Evolutionary conservation across 64 coral and sea anemone species (phyloP).

Genomic region (Trachythela sp.): DNA sequence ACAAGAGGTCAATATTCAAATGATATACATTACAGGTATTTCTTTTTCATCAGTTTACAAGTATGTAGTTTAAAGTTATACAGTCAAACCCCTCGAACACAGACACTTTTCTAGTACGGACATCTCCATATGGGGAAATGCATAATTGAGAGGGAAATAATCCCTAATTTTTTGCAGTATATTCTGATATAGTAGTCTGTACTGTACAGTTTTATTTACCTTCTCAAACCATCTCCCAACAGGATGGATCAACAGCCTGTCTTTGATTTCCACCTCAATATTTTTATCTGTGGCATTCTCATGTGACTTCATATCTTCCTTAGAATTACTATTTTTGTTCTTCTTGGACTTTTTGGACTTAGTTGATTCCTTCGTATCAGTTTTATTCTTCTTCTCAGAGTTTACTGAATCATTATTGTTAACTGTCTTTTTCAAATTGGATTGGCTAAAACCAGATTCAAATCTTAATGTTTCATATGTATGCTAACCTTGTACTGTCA

Average conservation of each 20-base stretch:
- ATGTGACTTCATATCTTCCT: background rate
- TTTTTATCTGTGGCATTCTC: background rate
- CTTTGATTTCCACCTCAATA: background rate
- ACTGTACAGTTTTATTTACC: conserved; percentile 29
- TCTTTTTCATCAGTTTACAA: too few species aligned
- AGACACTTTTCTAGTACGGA: background rate
- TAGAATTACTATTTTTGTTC: background rate
- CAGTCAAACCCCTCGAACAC: too few species aligned
- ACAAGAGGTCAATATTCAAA: background rate
- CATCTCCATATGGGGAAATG: too few species aligned
- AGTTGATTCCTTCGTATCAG: background rate
- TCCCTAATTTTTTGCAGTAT: background rate
- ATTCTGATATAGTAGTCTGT: background rate
- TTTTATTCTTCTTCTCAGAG: background rate
- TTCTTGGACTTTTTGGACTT: background rate
- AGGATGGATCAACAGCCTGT: conserved; percentile 57
- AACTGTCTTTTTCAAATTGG: background rate
- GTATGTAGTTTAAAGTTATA: too few species aligned
- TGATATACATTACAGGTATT: too few species aligned
- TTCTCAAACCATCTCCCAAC: conserved; percentile 81
- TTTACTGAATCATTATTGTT: background rate
- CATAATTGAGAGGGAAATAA: too few species aligned
- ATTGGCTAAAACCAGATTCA: background rate
- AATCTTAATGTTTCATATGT: too few species aligned
- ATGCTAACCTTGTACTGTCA: too few species aligned